These are phyloP conservation scores for Sciurus niger DNA, from an alignment of 2,113 vertebrate genomes.

Conservation along the genomic window DNA sequence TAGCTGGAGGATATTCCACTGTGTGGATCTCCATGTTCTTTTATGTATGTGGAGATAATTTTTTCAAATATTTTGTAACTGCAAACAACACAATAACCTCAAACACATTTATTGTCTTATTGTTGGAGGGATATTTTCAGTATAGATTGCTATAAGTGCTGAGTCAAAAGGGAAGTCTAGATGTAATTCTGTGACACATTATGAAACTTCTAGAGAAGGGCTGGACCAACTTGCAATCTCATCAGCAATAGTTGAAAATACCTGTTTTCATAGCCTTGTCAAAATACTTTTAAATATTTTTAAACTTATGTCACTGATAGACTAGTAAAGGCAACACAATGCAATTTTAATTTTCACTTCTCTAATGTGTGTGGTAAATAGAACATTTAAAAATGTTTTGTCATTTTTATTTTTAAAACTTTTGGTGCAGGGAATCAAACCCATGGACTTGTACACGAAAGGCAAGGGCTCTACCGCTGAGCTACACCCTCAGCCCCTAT, in stretches of 20 bases:
- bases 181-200: background rate
- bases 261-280: background rate
- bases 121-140: background rate
- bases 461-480: background rate
- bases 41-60: background rate
- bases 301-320: background rate
- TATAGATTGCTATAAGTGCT: background rate
- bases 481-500: background rate
- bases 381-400: background rate
- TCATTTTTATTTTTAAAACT: background rate
- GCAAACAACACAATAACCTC: background rate
- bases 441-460: background rate
- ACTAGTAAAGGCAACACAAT: background rate
- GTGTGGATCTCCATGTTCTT: background rate
- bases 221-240: background rate
- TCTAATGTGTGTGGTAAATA: background rate
- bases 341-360: conserved; percentile 15
- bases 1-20: background rate
- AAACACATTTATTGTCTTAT: background rate
- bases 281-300: background rate
- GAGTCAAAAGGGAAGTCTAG: background rate
- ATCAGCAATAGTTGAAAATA: background rate
- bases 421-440: background rate
- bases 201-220: background rate
- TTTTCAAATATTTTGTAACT: background rate